These are phyloP conservation scores for Lichenostomus cassidix DNA, from an alignment of 2,113 vertebrate species.

Conservation along the genomic window DNA sequence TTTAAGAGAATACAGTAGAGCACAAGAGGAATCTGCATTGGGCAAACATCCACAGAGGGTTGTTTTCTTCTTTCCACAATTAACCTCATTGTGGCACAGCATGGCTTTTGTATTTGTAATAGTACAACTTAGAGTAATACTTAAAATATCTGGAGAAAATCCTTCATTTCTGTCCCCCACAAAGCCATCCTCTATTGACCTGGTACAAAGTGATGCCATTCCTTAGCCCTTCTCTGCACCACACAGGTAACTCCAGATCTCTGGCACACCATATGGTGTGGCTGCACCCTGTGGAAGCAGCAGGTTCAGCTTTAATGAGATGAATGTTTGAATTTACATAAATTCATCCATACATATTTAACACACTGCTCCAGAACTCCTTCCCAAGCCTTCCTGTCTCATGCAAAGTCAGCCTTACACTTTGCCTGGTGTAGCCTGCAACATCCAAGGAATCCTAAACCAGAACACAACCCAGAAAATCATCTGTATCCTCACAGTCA, in stretches of 20 bases:
- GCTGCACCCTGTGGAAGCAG: neutral
- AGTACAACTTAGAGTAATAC: neutral
- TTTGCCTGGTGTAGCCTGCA: neutral
- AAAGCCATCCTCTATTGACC: neutral
- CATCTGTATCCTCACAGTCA: neutral
- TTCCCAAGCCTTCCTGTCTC: neutral
- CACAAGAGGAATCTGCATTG: neutral
- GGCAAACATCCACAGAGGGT: neutral
- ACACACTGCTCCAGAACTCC: neutral
- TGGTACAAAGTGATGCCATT: neutral
- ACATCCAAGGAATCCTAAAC: neutral
- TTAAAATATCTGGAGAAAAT: neutral
- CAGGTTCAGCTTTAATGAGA: neutral
- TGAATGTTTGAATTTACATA: neutral
- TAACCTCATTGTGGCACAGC: neutral
- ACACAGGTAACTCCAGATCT: neutral
- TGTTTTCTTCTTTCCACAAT: neutral
- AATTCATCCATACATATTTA: neutral
- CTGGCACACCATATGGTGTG: neutral
- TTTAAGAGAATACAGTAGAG: neutral
- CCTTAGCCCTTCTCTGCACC: neutral
- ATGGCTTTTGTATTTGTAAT: neutral
- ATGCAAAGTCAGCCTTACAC: neutral
- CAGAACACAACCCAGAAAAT: neutral
- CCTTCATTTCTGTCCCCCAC: neutral